phyloP scores from a whole-genome alignment of 2,888 invertebrate species.

The Formica aserva region DNA sequence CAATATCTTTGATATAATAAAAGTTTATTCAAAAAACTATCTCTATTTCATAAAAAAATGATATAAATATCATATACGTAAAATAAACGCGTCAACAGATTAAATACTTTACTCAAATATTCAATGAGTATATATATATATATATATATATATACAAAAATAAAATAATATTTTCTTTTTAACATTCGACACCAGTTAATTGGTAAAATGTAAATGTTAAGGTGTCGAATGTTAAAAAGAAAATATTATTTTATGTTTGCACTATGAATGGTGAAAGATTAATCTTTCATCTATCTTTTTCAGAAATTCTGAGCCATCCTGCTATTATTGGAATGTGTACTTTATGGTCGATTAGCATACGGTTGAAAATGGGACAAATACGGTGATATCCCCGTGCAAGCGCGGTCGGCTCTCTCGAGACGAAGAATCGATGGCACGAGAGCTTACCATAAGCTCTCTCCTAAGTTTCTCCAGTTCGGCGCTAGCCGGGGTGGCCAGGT shows the following conservation, averaged over 20 bases:
- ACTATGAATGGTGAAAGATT: too few relatives aligned
- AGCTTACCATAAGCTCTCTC: constrained; percentile 95
- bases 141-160: too few relatives aligned
- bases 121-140: neutral
- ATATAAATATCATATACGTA: neutral
- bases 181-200: neutral
- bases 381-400: neutral
- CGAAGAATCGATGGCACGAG: constrained; percentile 15
- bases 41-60: neutral
- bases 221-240: too few relatives aligned
- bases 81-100: neutral
- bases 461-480: constrained; percentile 97
- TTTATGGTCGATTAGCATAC: neutral
- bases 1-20: neutral
- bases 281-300: neutral
- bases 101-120: neutral
- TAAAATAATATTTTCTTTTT: constrained; percentile 2
- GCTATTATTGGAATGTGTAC: neutral
- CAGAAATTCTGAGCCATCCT: neutral
- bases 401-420: constrained; percentile 5
- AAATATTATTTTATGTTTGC: too few relatives aligned
- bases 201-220: too few relatives aligned
- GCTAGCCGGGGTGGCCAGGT: constrained; percentile 90
- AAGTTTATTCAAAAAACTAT: neutral
- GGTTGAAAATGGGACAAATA: neutral